Evolutionary conservation across 2,797 vertebrate species (phyloP), one percentile per base, ranked within the genome.

Genomic region (Peromyscus nudipes): DNA sequence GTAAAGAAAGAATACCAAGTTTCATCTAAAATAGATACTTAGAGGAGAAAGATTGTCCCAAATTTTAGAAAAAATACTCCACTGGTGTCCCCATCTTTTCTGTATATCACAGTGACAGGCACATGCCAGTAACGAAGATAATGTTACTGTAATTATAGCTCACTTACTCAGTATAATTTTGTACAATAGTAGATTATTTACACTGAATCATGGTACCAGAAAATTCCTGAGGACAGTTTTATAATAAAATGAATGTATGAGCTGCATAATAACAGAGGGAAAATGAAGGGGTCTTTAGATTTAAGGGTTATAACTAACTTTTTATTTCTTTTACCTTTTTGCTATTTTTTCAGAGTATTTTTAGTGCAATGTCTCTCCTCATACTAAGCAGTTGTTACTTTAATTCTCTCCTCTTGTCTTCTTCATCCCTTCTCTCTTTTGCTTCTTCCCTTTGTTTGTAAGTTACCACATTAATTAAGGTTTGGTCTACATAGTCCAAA

Each of bases 121-220:
- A 40, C 75, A 62, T 43, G 16, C 11, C 57, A 49, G 16, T 40
- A 49, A 49, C 43, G 86, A 67, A 93, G 82, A 67, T 25, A 16
- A 31, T n/a, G 34, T 27, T 75, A 37, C 81, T 82, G n/a, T 91
- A 87, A 77, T 91, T 88, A 85, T 34, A n/a, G 67, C 0, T 95
- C 19, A 85, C 76, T 95, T 82, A 84, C 14, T 89, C 16, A 55
- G n/a, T 80, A 34, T 76, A 82, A 75, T 37, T 89, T 57, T 90
- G 69, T n/a, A 67, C 1, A 62, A 84, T 10, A 94, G 12, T 69
- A 92, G 73, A 37, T 40, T 90, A 64, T 90, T 95, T 95, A 77
- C 16, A 87, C 80, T 79, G 34, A 80, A 46, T 89, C 60, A 94
- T 0, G 80, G 37, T 76, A 60, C 52, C n/a, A 69, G 43, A 90